phyloP scores from a whole-genome alignment of 2,797 vertebrate genomes.

The Lutjanus argentimaculatus region DNA sequence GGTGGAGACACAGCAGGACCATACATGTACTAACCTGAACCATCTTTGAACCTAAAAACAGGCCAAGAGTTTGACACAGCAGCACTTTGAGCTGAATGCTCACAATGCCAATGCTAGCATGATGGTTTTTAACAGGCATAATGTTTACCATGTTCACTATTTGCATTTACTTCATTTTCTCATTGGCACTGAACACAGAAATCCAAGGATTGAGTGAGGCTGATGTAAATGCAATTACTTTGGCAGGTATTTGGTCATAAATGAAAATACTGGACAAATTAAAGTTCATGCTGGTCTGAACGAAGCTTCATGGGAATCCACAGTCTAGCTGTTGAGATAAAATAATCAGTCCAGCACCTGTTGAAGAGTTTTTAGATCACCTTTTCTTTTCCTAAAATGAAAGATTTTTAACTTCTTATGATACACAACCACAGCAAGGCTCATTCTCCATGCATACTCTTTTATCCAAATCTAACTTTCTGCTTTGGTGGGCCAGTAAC shows the following conservation, averaged over 20 bases:
- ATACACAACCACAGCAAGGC: background rate
- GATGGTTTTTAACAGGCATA: no score
- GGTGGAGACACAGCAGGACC: background rate
- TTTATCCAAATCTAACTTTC: background rate
- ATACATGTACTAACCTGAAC: no score
- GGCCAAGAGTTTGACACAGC: no score
- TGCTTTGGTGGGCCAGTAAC: constrained; percentile 3
- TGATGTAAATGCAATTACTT: no score
- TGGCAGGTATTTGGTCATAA: no score
- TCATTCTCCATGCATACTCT: background rate
- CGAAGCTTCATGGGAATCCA: background rate
- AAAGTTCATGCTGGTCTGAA: background rate
- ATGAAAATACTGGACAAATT: no score
- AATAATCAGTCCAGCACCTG: background rate
- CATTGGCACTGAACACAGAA: background rate
- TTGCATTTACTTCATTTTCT: background rate
- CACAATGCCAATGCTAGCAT: no score
- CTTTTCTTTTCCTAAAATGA: background rate
- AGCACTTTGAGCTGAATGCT: no score
- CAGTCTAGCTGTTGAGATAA: background rate
- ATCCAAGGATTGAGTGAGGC: no score
- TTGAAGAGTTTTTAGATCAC: background rate
- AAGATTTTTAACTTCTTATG: background rate
- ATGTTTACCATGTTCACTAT: no score
- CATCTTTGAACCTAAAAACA: background rate